Percentiles rank a stretch among this genome's conserved stretches.
Evolutionary conservation across 2,113 vertebrate species (phyloP).

Genomic region (Cepphus grylle): DNA sequence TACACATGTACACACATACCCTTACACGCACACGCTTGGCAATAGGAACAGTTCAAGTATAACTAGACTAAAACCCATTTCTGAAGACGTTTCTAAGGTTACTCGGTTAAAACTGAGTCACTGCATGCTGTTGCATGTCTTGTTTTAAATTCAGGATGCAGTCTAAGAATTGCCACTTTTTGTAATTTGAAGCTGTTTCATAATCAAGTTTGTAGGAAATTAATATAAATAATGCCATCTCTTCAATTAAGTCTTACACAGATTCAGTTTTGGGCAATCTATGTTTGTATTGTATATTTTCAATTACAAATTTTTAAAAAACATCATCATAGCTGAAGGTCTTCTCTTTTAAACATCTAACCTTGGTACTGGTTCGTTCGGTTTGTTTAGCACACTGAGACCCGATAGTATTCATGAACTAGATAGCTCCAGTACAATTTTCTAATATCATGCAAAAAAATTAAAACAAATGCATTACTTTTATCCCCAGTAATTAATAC

Average conservation of each 20-base stretch:
- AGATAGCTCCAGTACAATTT: not conserved
- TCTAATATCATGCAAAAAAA: not conserved
- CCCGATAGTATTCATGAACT: not conserved
- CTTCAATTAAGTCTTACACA: not conserved
- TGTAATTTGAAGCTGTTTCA: not conserved
- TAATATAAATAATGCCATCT: not conserved
- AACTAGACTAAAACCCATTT: not conserved
- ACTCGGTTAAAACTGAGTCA: constrained; percentile 54
- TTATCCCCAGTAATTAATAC: not conserved
- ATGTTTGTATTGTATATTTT: not conserved
- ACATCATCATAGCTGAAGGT: not conserved
- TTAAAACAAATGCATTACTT: not conserved
- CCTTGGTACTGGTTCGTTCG: fast-evolving
- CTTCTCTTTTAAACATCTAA: not conserved
- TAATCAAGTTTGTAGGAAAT: not conserved
- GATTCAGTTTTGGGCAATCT: not conserved
- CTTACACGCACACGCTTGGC: not conserved
- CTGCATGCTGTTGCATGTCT: not conserved
- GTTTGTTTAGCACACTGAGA: not conserved
- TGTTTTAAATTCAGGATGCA: constrained; percentile 2
- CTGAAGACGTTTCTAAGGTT: constrained; percentile 52
- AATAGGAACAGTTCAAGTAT: not conserved
- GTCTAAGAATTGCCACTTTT: not conserved
- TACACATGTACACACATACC: not conserved
- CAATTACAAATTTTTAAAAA: not conserved